A percentile compares a stretch with the other conserved stretches of the same genome.
phyloP scores from a whole-genome alignment of 2,113 vertebrate species.

The Tachycineta bicolor region DNA sequence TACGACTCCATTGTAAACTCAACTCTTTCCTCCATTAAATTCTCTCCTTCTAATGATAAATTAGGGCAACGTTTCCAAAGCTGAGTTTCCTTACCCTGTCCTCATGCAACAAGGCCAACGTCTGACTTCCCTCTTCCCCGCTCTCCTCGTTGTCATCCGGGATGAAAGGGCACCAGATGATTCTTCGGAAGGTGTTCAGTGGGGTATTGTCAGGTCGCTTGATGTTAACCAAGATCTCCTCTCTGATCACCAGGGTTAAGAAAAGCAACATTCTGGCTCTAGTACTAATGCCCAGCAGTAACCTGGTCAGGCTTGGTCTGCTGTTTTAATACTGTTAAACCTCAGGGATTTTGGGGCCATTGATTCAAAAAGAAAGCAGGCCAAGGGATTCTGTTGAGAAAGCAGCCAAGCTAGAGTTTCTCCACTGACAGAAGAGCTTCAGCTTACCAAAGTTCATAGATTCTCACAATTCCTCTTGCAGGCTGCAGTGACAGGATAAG shows the following conservation, averaged over 20 bases:
- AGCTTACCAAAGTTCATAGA: background rate
- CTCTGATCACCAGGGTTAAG: slow-evolving; percentile 82
- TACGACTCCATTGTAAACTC: background rate
- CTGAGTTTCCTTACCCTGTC: slow-evolving; percentile 81
- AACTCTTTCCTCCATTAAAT: background rate
- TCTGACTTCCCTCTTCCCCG: slow-evolving; percentile 89
- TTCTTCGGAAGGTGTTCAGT: slow-evolving; percentile 87
- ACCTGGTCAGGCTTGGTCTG: background rate
- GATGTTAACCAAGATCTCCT: slow-evolving; percentile 91
- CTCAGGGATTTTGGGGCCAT: background rate
- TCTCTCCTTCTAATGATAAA: background rate
- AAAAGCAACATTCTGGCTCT: background rate
- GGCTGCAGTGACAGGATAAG: background rate
- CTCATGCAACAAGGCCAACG: slow-evolving; percentile 89
- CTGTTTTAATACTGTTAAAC: background rate
- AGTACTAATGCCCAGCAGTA: background rate
- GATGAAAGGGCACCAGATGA: slow-evolving; percentile 98
- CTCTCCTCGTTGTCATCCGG: slow-evolving; percentile 91
- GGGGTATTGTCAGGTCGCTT: slow-evolving; percentile 84
- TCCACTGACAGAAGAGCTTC: background rate
- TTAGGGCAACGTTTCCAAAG: accelerated
- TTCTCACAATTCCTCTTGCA: background rate
- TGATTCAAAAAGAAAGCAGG: background rate
- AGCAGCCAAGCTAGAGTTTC: background rate
- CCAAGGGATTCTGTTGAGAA: background rate